Evolutionary conservation across 2,113 vertebrate species (phyloP).

Genomic region (Bufo bufo): DNA sequence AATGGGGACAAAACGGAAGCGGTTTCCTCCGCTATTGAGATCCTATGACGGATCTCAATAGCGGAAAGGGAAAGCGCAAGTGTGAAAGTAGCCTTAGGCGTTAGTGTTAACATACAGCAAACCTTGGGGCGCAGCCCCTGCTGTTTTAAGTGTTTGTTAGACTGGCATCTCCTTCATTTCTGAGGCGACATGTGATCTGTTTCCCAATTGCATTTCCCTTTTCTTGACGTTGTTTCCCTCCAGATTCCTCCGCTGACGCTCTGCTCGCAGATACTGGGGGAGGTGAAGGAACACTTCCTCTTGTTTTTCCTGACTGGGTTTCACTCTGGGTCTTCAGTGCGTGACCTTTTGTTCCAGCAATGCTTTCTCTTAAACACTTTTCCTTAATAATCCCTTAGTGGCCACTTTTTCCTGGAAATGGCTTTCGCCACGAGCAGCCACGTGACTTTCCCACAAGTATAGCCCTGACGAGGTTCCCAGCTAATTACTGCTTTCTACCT

Average conservation of each 20-base stretch:
- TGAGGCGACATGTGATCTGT: background rate
- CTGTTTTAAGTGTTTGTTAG: background rate
- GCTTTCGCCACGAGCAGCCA: background rate
- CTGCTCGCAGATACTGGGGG: background rate
- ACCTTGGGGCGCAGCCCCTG: background rate
- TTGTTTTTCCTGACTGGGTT: constrained; percentile 23
- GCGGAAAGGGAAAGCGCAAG: no score
- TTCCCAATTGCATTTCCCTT: constrained; percentile 1
- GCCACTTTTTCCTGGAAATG: constrained; percentile 35
- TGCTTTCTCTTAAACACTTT: background rate
- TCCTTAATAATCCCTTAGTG: background rate
- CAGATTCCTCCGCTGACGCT: background rate
- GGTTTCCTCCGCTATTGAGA: no score
- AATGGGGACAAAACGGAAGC: no score
- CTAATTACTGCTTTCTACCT: constrained; percentile 12
- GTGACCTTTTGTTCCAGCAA: constrained; percentile 7
- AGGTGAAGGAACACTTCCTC: constrained; percentile 21
- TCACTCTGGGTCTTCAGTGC: background rate
- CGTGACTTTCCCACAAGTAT: constrained; percentile 18
- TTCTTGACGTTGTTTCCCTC: background rate
- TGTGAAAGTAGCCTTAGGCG: no score
- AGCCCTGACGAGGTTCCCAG: background rate
- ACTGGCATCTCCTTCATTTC: background rate
- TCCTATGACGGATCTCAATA: no score
- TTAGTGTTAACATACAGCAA: no score